Base-by-base conservation (phyloP, 1,140 invertebrate species). In the Drosophila mojavensis region DNA sequence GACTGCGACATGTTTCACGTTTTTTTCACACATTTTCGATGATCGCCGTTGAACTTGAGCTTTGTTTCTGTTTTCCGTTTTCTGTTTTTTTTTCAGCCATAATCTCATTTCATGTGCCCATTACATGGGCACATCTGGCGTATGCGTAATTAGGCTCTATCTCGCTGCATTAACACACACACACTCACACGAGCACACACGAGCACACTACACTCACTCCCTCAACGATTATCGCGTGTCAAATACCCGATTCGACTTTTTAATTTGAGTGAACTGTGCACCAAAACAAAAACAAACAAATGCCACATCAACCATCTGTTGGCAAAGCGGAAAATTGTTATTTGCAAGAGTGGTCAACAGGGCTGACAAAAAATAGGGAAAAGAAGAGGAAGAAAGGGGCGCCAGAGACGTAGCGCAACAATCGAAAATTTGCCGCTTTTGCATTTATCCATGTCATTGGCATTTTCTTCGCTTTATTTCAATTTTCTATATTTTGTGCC, bases 401-500 rank as follows among this genome's bases (percentile, higher is more conserved):
- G 33, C 17, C 24, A 66, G 33, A 53, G 26, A 51, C 66, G 30
- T 55, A 74, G 51, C 78, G 39, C 55, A 39, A 83, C 83, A 89
- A 88, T 88, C 80, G 58, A 51, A 89, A 80, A 89, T 80, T 83
- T 80, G 80, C 84, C 74, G 71, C 66, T 89, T 79, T 88, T 88
- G 83, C 83, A 88, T 88, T 88, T 88, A 89, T 88, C 83, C 72
- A 83, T 69, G 84, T 88, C 83, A 89, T 83, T 89, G 76, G 66
- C 77, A 60, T 79, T 89, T 89, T 83, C 84, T 89, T 88, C 79
- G 80, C 79, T 80, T 83, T 88, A 72, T 89, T 88, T 89, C 72
- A 83, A 88, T 86, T 86, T 86, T 77, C 82, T 73, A 73, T 86
- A 79, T 83, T 81, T 51, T 63, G 50, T 47, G 51, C 28, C 65